Conservation (phyloP, 2,113 vertebrate genomes). For the Elaphurus davidianus region DNA sequence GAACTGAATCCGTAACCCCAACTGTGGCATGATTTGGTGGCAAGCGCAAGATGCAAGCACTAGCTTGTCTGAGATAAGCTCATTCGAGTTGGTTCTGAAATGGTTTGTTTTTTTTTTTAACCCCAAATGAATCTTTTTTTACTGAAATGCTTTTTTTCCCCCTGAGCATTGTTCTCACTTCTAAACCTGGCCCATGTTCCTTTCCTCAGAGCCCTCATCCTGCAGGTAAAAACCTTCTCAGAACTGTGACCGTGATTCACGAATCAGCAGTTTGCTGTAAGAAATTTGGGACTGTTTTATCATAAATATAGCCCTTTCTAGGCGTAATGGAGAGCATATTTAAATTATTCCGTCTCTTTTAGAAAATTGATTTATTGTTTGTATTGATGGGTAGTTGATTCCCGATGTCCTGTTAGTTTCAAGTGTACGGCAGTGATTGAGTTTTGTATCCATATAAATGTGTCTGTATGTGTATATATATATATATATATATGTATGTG, state of each 20-base stretch:
- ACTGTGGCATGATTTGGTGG: background rate
- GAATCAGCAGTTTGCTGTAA: background rate
- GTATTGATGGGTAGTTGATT: no score
- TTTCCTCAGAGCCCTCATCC: background rate
- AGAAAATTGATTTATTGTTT: rapidly evolving
- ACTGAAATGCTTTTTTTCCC: background rate
- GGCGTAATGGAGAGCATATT: background rate
- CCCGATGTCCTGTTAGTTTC: background rate
- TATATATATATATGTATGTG: background rate
- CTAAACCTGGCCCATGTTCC: background rate
- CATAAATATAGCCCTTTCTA: background rate
- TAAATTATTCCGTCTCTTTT: background rate
- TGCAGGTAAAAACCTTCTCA: background rate
- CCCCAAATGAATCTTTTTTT: background rate
- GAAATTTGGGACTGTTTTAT: background rate
- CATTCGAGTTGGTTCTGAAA: background rate
- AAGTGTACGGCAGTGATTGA: background rate
- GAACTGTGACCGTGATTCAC: rapidly evolving
- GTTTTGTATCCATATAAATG: rapidly evolving
- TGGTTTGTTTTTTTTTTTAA: background rate
- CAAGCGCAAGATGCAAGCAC: background rate
- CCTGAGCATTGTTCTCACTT: background rate
- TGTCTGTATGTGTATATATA: background rate
- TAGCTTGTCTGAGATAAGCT: background rate
- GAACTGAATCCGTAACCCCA: background rate